Evolutionary conservation across 2,888 invertebrate species (phyloP).

Genomic region (Gandaritis pyraliata): DNA sequence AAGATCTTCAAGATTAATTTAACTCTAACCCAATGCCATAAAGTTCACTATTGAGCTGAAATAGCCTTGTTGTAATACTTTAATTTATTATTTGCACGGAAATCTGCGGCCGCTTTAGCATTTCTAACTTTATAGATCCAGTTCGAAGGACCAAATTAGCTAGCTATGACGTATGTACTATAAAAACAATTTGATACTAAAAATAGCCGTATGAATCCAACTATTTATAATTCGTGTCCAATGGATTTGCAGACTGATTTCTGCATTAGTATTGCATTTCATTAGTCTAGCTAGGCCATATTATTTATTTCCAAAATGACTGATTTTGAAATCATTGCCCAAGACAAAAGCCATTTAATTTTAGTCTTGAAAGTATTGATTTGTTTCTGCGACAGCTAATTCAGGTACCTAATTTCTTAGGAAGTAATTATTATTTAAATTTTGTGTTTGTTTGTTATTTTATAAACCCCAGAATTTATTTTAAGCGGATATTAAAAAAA

Average conservation of each 20-base stretch:
- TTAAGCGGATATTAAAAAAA: background rate
- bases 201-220: background rate
- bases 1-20: slow-evolving; percentile 41
- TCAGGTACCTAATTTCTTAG: slow-evolving; percentile 1
- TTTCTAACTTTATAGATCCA: too few relatives aligned
- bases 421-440: background rate
- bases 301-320: slow-evolving; percentile 10
- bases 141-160: too few relatives aligned
- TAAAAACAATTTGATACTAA: background rate
- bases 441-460: slow-evolving; percentile 6
- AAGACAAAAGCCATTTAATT: too few relatives aligned
- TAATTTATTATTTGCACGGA: slow-evolving; percentile 23
- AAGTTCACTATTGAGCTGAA: slow-evolving; percentile 40
- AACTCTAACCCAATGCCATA: slow-evolving; percentile 43
- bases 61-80: slow-evolving; percentile 31
- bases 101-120: background rate
- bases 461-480: slow-evolving; percentile 11
- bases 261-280: slow-evolving; percentile 30
- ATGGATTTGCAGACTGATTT: slow-evolving; percentile 19
- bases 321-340: background rate
- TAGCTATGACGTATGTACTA: too few relatives aligned
- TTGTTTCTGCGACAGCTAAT: background rate
- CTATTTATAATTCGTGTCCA: background rate
- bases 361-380: background rate
- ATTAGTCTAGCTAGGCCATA: slow-evolving; percentile 20